Evolutionary conservation across 2,797 vertebrate species (phyloP), one percentile per base, ranked within the genome.

Genomic region (Cynodonichthys magdalenae): DNA sequence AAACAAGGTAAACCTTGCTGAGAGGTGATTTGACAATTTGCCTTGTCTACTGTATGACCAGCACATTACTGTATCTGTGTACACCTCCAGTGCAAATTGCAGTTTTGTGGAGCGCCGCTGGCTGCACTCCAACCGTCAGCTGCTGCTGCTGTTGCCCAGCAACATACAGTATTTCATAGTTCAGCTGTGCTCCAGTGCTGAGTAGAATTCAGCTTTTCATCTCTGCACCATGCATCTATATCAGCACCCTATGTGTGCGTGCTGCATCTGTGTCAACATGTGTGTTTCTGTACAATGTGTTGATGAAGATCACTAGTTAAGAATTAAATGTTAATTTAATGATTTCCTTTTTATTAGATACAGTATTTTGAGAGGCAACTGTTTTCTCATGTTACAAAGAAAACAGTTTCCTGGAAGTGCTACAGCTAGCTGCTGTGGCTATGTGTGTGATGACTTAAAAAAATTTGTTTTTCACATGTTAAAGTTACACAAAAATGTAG

Each of bases 141-240:
- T 84, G 86, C 87, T 86, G 85, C 86, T 88, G 85, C 85, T 82
- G 84, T 94, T 94, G 93, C 93, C 89, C 87, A 12, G 93, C 93
- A 94, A 94, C 93, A 88, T 92, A 88, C 83, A 87, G 82, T 86
- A 88, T 90, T 89, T 91, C 90, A 89, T 90, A 91, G 91, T 92
- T 92, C 86, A 90, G 87, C 85, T 82, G 75, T 82, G 87, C 87
- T 85, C 42, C 74, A 81, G 56, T 71, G 77, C 86, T 80, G 82
- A 82, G 84, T 81, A 77, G 81, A 87, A 92, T 89, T 90, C 85
- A 88, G 82, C 71, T 82, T 88, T 90, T 82, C 71, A 85, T 84
- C 76, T 82, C 66, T 65, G 56, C 57, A 20, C 55, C 54, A 27
- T 62, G 75, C 51, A 75, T 79, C 59, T 68, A 47, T 48, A 74